A percentile compares a stretch with the other conserved stretches of the same genome.
phyloP scores from a whole-genome alignment of 2,797 vertebrate genomes.

The Onychomys arenicola region DNA sequence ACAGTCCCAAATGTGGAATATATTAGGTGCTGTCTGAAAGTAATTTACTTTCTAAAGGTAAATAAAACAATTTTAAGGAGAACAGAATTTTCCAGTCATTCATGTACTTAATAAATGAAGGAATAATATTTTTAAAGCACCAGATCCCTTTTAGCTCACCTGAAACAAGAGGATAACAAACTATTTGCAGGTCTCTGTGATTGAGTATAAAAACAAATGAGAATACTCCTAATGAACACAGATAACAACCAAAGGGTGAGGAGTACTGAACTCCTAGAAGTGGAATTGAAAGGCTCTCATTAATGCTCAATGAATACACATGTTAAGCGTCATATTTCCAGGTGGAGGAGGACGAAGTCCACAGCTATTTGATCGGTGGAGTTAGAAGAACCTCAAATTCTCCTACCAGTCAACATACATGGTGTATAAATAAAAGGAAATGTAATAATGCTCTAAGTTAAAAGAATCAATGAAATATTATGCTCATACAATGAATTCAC shows the following conservation, averaged over 20 bases:
- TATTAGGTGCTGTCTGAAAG: not conserved
- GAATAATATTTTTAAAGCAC: conserved; percentile 24
- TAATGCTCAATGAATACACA: not conserved
- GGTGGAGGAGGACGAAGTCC: too few relatives aligned
- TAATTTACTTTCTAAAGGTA: conserved; percentile 30
- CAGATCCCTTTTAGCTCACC: not conserved
- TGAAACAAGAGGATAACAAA: not conserved
- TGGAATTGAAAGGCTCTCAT: not conserved
- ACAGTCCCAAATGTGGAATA: conserved; percentile 21
- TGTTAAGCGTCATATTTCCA: not conserved
- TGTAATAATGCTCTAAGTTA: not conserved
- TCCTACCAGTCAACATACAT: not conserved
- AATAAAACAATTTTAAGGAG: conserved; percentile 56
- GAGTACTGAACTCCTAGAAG: fast-evolving
- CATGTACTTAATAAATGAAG: not conserved
- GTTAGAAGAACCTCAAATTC: not conserved
- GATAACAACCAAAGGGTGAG: not conserved
- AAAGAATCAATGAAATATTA: not conserved
- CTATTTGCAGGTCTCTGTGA: not conserved
- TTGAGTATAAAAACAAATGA: conserved; percentile 27
- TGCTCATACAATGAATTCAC: not conserved
- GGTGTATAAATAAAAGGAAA: not conserved
- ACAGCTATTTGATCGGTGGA: not conserved
- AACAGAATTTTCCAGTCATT: conserved; percentile 34
- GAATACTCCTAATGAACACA: not conserved